phyloP scores from a whole-genome alignment of 2,888 invertebrate genomes.

The Caenorhabditis panamensis region DNA sequence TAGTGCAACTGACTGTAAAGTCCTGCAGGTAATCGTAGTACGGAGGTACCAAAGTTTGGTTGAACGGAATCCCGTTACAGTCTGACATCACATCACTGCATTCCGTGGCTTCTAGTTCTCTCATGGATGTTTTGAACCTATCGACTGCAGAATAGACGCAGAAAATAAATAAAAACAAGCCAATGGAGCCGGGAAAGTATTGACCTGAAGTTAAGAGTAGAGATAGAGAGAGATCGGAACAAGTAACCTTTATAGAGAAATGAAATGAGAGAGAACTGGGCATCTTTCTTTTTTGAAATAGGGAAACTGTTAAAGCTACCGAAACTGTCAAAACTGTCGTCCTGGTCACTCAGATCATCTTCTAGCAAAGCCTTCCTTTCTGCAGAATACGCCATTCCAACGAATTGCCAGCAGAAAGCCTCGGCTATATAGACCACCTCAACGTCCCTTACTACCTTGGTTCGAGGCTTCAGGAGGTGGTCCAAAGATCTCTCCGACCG shows the following conservation, averaged over 20 bases:
- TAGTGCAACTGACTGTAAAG: conserved; percentile 25
- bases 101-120: conserved; percentile 16
- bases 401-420: no score
- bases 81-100: conserved; percentile 32
- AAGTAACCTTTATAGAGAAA: background rate
- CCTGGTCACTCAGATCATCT: background rate
- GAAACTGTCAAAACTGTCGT: background rate
- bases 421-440: no score
- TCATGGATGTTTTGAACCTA: conserved; percentile 21
- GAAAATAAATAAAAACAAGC: background rate
- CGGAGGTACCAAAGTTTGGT: conserved; percentile 37
- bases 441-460: no score
- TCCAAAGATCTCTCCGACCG: no score
- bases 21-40: conserved; percentile 48
- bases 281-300: no score
- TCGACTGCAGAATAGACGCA: conserved; percentile 6
- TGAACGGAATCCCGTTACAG: conserved; percentile 26
- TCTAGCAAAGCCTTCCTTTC: background rate
- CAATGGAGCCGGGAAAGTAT: background rate
- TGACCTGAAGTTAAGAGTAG: background rate
- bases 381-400: background rate
- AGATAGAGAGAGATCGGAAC: background rate
- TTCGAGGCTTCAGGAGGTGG: no score
- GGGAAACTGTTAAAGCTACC: no score
- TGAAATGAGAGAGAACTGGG: background rate